Evolutionary conservation across 2,888 invertebrate genomes (phyloP), one percentile per base, ranked within the genome.

Genomic region (Amorpha juglandis): DNA sequence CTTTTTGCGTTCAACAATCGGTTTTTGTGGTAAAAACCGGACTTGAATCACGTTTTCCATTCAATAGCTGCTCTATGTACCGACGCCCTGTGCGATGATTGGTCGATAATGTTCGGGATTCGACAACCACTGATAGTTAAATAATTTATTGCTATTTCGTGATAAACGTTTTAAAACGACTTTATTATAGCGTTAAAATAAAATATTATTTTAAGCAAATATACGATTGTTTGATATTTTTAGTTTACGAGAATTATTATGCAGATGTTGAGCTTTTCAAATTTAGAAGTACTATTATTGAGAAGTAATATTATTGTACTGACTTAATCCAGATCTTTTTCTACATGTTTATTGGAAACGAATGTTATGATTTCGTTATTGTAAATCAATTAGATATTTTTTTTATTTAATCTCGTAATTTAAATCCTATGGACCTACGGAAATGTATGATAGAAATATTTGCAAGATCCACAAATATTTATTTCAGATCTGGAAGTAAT

Each of bases 1-100:
- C 81, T 91, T 91, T 90, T 91, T 91, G 86, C 83, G 81, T 78
- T 75, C 75, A 80, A 82, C 78, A 79, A 80, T 84, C 83, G 79
- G 81, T 86, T 90, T 91, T 88, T 86, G 76, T 78, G 78, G 78
- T 86, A 90, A 89, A 90, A 92, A 89, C 81, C 70, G 75, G 77
- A 85, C 84, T 84, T 79, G 82, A 83, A 89, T 92, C 92, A 93
- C 92, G 92, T 90, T 92, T 90, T 86, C 86, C 79, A 87, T 90
- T 91, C 80, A 88, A 79, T 75, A 71, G 76, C 78, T 78, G 75
- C 74, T 74, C 55, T 62, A 68, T 62, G 74, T 78, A 77, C 71
- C 70, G 70, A 73, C 74, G 79, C 78, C 80, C 79, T 70, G 76
- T 71, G 68, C 76, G 74, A 68, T 75, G 71, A 76, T 76, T 77